Evolutionary conservation across 2,888 invertebrate genomes (phyloP), one percentile per base, ranked within the genome.

Genomic region (Morinoia aosen): DNA sequence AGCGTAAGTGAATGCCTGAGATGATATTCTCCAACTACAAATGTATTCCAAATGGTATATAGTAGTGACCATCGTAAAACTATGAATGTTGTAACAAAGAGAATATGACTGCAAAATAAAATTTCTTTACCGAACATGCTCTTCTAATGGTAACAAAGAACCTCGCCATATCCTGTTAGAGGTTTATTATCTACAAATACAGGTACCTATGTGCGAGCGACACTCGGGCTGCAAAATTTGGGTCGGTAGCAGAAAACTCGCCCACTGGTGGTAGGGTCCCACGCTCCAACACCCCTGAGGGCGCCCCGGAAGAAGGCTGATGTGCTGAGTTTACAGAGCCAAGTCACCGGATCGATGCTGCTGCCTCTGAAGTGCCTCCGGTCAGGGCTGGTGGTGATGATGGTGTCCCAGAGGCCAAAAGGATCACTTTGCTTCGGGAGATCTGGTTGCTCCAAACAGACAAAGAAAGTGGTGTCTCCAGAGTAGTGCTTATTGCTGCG

Each of bases 351-450:
- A 90, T 90, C 90, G 90, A 90, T 90, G 90, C 39, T 19, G 39
- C 90, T 90, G 40, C 90, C 40, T 48, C 40, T 19, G 40, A 90
- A 90, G 90, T 90, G 90, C 88, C 88, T 90, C 90, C 39, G 90
- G 90, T 39, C 90, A 90, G 48, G 40, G 25, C 33, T 76, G 76
- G 76, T 76, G 25, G 25, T 76, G 25, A 61, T 61, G 61, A 61
- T 61, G 61, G 61, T 61, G 14, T 61, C 61, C 61, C 61, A 61
- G 19, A 61, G 61, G 61, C 61, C 61, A 61, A 19, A 12, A 61
- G 61, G 61, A 61, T 19, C 61, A 48, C 48, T 19, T 61, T 2
- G 61, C 12, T 61, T 12, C 61, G 10, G 33, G 76, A 76, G 19
- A 33, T 76, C 76, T 76, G 76, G 76, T 76, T 76, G 25, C 76